Evolutionary conservation across 2,113 vertebrate genomes (phyloP), one percentile per base, ranked within the genome.

Genomic region (Neogobius melanostomus): DNA sequence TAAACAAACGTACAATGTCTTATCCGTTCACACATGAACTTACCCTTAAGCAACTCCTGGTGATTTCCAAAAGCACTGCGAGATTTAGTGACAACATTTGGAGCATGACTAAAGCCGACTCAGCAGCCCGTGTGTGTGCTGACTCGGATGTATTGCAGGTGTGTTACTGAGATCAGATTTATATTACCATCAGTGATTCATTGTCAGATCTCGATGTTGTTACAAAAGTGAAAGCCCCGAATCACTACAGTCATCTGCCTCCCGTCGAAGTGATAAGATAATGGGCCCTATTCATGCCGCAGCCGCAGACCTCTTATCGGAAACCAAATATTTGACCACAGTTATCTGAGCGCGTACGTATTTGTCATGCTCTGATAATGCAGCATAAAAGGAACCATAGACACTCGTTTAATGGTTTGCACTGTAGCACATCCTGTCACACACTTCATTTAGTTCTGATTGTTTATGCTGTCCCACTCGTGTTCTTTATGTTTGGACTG

Each of bases 301-400:
- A 82, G 82, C 83, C 61, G 70, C 73, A 77, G 74, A 46, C 53
- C 63, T 79, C 77, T 86, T 88, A 90, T 91, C 88, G 76, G 8
- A 82, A 87, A 74, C 54, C 75, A 91, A 91, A 89, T 88, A 90
- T 90, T 90, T 90, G 80, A 75, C 70, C 65, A 15, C 42, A 17
- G 76, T 83, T 77, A 73, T 82, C 73, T 79, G 77, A 82, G 78
- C 83, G 71, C 12, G 15, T 53, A 56, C 82, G 83, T 85, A 74
- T 88, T 91, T 87, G 77, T 69, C 42, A 54, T 70, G 72, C 59
- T 56, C 61, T 76, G 83, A 85, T 81, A 81, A 64, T 74, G 60
- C 59, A 15, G 28, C 36, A 15, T 79, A 68, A 79, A 74, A 82
- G 54, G 74, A 77, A 76, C 69, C 21, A 69, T 50, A 56, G 57